phyloP scores from a whole-genome alignment of 2,888 invertebrate species.

The Catocala sponsa region DNA sequence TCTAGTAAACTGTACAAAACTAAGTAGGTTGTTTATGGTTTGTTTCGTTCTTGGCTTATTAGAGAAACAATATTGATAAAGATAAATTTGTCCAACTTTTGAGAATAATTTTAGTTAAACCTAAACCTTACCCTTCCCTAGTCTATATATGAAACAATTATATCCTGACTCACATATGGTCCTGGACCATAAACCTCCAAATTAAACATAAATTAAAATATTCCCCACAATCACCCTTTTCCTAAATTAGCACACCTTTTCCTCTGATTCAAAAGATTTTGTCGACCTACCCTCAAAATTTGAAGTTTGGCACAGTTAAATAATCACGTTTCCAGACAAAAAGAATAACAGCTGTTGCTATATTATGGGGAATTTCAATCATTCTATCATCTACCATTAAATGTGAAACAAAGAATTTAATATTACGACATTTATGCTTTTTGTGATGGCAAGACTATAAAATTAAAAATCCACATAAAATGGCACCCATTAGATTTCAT shows the following conservation, averaged over 20 bases:
- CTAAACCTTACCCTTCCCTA: constrained; percentile 45
- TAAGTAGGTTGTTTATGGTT: too few species aligned
- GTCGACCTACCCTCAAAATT: constrained; percentile 22
- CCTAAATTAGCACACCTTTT: constrained; percentile 33
- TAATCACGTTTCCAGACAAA: background rate
- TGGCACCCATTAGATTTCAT: background rate
- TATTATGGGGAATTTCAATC: constrained; percentile 21
- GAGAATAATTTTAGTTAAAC: background rate
- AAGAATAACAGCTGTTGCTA: background rate
- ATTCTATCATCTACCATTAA: background rate
- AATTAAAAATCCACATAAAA: constrained; percentile 24
- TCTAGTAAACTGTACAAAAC: too few species aligned
- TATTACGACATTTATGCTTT: background rate
- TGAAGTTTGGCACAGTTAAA: constrained; percentile 34
- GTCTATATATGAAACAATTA: constrained; percentile 32
- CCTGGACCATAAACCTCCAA: constrained; percentile 18
- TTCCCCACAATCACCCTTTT: constrained; percentile 40
- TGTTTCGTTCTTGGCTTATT: too few species aligned
- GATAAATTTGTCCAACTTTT: too few species aligned
- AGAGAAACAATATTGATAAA: too few species aligned
- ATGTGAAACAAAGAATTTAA: too few species aligned
- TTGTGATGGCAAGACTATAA: background rate
- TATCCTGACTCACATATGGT: constrained; percentile 49
- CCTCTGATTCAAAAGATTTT: constrained; percentile 26
- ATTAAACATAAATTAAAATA: constrained; percentile 27